Evolutionary conservation across 2,797 vertebrate species (phyloP).

Genomic region (Sebastes nivosus): DNA sequence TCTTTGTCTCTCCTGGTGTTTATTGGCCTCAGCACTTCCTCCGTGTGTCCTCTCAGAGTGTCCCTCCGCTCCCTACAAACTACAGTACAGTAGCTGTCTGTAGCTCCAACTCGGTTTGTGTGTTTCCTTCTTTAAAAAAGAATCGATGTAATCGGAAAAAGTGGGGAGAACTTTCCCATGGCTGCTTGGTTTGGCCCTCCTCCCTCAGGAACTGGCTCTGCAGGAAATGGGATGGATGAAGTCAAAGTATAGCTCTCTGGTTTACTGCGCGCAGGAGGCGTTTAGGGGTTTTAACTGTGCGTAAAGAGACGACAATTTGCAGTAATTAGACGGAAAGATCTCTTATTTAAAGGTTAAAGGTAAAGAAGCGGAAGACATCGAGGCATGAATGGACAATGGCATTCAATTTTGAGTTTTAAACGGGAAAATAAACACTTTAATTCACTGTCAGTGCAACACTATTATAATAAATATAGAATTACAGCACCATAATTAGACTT

Average conservation of each 20-base stretch:
- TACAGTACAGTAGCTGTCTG: not conserved
- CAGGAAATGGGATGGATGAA: slow-evolving; percentile 83
- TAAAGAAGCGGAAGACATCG: not conserved
- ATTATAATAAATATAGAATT: not conserved
- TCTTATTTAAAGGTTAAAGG: slow-evolving; percentile 9
- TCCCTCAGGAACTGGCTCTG: slow-evolving; percentile 74
- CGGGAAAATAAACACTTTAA: not conserved
- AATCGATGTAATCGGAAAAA: slow-evolving; percentile 73
- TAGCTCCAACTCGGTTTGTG: not conserved
- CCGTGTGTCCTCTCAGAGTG: not conserved
- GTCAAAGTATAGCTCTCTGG: slow-evolving; percentile 49
- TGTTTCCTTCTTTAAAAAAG: slow-evolving; percentile 59
- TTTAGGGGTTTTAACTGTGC: not conserved
- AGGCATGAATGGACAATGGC: not conserved
- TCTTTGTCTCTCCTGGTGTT: slow-evolving; percentile 35
- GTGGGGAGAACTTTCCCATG: slow-evolving; percentile 82
- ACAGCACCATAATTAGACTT: not conserved
- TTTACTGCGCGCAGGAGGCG: slow-evolving; percentile 9
- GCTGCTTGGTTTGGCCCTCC: slow-evolving; percentile 69
- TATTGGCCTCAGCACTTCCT: not conserved
- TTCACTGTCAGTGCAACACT: not conserved
- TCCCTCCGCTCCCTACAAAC: not conserved
- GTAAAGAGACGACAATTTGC: not conserved
- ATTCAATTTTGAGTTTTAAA: not conserved
- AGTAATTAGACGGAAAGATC: not conserved